phyloP scores from a whole-genome alignment of 1,140 invertebrate species.

The Meloidogyne chitwoodi region DNA sequence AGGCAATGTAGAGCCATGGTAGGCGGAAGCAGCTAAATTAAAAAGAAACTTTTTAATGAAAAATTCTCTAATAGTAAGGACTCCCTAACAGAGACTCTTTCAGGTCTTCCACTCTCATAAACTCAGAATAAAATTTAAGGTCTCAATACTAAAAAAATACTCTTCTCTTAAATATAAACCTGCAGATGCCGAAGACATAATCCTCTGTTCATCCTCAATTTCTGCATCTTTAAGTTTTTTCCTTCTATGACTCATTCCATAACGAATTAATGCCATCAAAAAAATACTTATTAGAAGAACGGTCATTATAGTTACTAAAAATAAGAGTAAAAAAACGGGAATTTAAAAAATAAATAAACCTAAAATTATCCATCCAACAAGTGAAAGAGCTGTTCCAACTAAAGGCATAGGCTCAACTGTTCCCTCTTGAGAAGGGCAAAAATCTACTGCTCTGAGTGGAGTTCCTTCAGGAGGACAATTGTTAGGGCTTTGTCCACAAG shows the following conservation, averaged over 20 bases:
- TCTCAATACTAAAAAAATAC: too few species aligned
- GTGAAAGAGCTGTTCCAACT: constrained; percentile 48
- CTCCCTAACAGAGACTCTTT: too few species aligned
- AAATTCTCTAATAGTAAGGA: too few species aligned
- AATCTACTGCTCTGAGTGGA: constrained; percentile 46
- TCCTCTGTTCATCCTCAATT: constrained; percentile 56
- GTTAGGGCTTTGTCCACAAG: constrained; percentile 44
- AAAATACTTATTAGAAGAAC: constrained; percentile 57
- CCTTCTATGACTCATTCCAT: constrained; percentile 58
- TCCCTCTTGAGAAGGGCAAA: constrained; percentile 38
- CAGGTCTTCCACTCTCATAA: too few species aligned
- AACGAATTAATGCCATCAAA: constrained; percentile 55
- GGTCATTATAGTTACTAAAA: constrained; percentile 59
- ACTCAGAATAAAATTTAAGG: too few species aligned
- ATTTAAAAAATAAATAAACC: constrained; percentile 40
- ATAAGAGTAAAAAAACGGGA: too few species aligned
- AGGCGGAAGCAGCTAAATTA: constrained; percentile 43
- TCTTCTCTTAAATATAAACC: too few species aligned
- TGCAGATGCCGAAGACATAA: constrained; percentile 42
- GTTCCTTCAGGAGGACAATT: constrained; percentile 55
- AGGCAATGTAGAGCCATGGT: constrained; percentile 31
- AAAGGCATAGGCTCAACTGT: constrained; percentile 42
- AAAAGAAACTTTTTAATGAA: too few species aligned
- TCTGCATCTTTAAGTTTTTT: constrained; percentile 59
- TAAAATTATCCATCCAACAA: constrained; percentile 60